Evolutionary conservation across 1,140 invertebrate species (phyloP).

Genomic region (Sipha flava): DNA sequence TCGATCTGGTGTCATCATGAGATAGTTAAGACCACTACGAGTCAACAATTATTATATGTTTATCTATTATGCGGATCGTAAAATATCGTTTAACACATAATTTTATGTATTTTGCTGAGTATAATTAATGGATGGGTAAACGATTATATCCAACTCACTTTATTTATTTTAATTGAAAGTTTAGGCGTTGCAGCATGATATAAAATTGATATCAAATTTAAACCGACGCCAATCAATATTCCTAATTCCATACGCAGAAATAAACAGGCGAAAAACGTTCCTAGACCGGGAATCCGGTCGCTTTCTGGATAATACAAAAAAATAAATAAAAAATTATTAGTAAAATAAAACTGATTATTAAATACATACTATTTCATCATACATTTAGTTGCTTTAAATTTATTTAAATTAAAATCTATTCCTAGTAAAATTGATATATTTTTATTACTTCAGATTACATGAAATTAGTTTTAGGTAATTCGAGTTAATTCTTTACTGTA

Average conservation of each 20-base stretch:
- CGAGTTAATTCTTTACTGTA: no score
- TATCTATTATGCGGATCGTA: no score
- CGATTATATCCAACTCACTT: no score
- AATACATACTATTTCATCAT: no score
- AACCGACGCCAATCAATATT: constrained; percentile 74
- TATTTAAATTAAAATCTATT: no score
- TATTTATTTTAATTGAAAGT: constrained; percentile 62
- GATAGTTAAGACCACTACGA: constrained; percentile 55
- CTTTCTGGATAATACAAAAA: constrained; percentile 46
- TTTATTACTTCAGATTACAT: no score
- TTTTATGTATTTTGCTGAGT: no score
- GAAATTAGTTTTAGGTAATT: no score
- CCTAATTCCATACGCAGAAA: constrained; percentile 77
- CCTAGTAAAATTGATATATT: no score
- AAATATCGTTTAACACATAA: no score
- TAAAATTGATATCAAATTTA: constrained; percentile 79
- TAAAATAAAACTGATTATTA: background rate
- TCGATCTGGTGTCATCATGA: constrained; percentile 72
- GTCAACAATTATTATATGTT: background rate
- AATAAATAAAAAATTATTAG: background rate
- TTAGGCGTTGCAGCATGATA: constrained; percentile 83
- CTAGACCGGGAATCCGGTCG: constrained; percentile 73
- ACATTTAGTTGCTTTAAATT: no score
- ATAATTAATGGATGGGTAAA: no score
- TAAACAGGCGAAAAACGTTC: constrained; percentile 77